Evolutionary conservation across 1,140 invertebrate species (phyloP), one percentile per base, ranked within the genome.

Genomic region (Pseudomyrmex concolor): DNA sequence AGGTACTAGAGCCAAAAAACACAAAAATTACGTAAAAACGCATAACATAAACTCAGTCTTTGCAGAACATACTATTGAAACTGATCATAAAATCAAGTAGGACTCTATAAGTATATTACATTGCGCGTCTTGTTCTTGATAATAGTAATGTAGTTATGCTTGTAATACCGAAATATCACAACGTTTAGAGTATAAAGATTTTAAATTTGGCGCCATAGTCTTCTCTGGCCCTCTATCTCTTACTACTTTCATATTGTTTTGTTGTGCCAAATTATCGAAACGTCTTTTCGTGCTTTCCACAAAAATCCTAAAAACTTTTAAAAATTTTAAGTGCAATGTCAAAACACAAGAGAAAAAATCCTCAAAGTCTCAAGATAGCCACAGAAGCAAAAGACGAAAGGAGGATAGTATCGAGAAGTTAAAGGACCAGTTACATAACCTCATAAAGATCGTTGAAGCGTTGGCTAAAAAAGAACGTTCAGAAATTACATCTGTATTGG

Each of bases 71-170:
- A n/a, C n/a, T n/a, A n/a, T n/a, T n/a, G n/a, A n/a, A n/a, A n/a
- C n/a, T n/a, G n/a, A n/a, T n/a, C n/a, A n/a, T n/a, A n/a, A n/a
- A n/a, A n/a, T n/a, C n/a, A n/a, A n/a, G n/a, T n/a, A n/a, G n/a
- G n/a, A n/a, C n/a, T n/a, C n/a, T n/a, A n/a, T n/a, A n/a, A n/a
- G n/a, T n/a, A n/a, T 25, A 48, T 67, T 67, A 67, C 25, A 67
- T 67, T 67, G 19, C 64, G 15, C 17, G 64, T 51, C 64, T 67
- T 45, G 17, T 67, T 67, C 64, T 67, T 17, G 7, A 68, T 51
- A 48, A 68, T 68, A 68, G 0, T 9, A 51, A 15, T 51, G 13
- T 51, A 51, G 48, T 68, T 5, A 9, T 68, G 48, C 19, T 22
- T 68, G 45, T 51, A 48, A 22, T 25, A 17, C 7, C 19, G 0